Percentiles rank a stretch among this genome's conserved stretches.
These are phyloP conservation scores for Caenorhabditis latens DNA, from an alignment of 1,140 invertebrate species.

Conservation along the genomic window DNA sequence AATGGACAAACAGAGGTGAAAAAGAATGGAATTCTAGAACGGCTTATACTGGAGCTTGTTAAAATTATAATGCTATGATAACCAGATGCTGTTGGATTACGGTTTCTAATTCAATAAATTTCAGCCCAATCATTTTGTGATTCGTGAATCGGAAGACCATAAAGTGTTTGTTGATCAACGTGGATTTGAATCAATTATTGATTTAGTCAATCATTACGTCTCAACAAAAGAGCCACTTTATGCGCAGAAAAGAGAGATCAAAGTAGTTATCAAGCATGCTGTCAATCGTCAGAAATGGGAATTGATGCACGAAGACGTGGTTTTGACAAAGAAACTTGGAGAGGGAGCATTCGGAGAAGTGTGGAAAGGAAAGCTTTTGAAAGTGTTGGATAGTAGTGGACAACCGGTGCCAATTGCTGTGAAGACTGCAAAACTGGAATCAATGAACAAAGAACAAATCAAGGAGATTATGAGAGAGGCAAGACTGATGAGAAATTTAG, in stretches of 20 bases:
- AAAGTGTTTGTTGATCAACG: constrained; percentile 22
- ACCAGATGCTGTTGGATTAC: no score
- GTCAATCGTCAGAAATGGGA: constrained; percentile 55
- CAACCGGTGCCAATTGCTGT: constrained; percentile 46
- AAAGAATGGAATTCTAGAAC: no score
- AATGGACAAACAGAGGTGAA: background rate
- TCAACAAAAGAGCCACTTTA: constrained; percentile 14
- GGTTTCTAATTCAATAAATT: background rate
- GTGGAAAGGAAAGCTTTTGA: constrained; percentile 41
- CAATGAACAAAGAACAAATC: constrained; percentile 60
- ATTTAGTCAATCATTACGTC: constrained; percentile 51
- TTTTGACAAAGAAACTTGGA: constrained; percentile 60
- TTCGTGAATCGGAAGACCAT: constrained; percentile 6
- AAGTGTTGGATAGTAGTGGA: background rate
- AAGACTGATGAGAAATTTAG: constrained; percentile 54
- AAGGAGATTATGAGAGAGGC: constrained; percentile 63
- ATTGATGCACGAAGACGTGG: constrained; percentile 54
- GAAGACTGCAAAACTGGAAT: constrained; percentile 52
- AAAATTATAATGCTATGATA: no score
- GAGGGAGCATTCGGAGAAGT: constrained; percentile 65
- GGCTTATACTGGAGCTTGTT: background rate
- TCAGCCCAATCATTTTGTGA: constrained; percentile 26
- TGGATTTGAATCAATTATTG: constrained; percentile 29
- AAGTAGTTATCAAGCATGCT: constrained; percentile 44
- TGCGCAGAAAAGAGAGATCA: background rate